Percentiles rank a stretch among this genome's conserved stretches.
Conservation (phyloP, 2,888 invertebrate genomes). For the Sinopyrophorus schimmeli region DNA sequence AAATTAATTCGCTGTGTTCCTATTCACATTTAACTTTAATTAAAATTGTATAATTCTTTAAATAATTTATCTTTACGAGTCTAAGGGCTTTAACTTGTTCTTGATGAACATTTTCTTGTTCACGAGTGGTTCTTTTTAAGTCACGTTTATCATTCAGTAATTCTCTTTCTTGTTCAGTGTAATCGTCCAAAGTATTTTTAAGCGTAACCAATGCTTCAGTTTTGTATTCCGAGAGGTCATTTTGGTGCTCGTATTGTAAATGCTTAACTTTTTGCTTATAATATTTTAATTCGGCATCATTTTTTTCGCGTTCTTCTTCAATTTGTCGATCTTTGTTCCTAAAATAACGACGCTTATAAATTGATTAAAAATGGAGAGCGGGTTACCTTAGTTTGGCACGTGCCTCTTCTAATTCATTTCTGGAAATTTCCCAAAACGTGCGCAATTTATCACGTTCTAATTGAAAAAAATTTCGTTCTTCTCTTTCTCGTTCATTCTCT, state of each 20-base stretch:
- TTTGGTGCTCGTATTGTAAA: constrained; percentile 88
- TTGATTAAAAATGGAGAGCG: not conserved
- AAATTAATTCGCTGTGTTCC: constrained; percentile 57
- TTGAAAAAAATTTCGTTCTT: constrained; percentile 94
- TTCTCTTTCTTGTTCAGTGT: constrained; percentile 74
- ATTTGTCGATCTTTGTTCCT: constrained; percentile 83
- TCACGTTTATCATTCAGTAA: constrained; percentile 74
- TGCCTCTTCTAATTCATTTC: constrained; percentile 84
- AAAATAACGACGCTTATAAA: not conserved
- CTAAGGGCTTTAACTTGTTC: constrained; percentile 74
- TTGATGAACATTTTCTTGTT: constrained; percentile 70
- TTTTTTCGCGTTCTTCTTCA: constrained; percentile 84
- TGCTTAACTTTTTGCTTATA: constrained; percentile 93
- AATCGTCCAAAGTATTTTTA: constrained; percentile 83
- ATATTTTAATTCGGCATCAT: constrained; percentile 84
- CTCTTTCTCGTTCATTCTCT: constrained; percentile 91
- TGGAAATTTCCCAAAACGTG: constrained; percentile 95
- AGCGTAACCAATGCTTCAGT: constrained; percentile 82
- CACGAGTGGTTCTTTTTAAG: constrained; percentile 68
- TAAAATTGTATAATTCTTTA: too few relatives aligned
- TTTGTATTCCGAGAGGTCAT: constrained; percentile 79
- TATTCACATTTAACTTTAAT: too few relatives aligned
- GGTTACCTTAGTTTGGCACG: constrained; percentile 70
- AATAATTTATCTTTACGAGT: constrained; percentile 55
- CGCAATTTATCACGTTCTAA: constrained; percentile 91